Evolutionary conservation across 1,140 invertebrate genomes (phyloP), one percentile per base, ranked within the genome.

Genomic region (Cydia splendana): DNA sequence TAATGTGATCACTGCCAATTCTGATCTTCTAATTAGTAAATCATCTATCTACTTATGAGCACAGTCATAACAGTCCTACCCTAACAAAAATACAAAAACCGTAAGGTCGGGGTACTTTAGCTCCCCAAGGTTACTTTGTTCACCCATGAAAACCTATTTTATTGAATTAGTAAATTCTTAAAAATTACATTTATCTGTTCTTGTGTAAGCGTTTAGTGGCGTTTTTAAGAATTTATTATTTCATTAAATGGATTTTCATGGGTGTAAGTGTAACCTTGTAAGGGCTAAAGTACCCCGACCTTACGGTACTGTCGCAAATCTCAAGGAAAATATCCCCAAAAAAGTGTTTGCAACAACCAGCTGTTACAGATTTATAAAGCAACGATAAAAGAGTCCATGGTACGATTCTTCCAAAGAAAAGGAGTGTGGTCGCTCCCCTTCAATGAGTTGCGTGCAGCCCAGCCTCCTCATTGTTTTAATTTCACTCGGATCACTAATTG

Each of bases 401-500:
- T 42, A 78, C 75, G 76, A 76, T 71, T 65, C 79, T 76, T 79
- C 75, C 76, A 71, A 71, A 71, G 67, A 42, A 45, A 65, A 67
- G 65, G 30, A 67, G 65, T 67, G 62, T 65, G 73, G 76, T 80
- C 79, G 73, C 42, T 69, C 77, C 78, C 78, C 79, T 80, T 80
- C 82, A 84, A 85, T 84, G 84, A 80, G 83, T 89, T 83, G 88
- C 88, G 89, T 89, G 85, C 82, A 53, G 73, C 48, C 79, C 82
- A 82, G 65, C 78, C 53, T 77, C 79, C 82, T 83, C 89, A 90
- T 92, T 92, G 91, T 92, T 92, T 91, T 92, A 92, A 92, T 91
- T 91, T 88, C 86, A 85, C 85, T 82, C 79, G 84, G 80, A 87
- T 89, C 89, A 87, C 89, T 92, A 91, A 93, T 91, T 93, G 90